Evolutionary conservation across 2,113 vertebrate species (phyloP).

Genomic region (Bettongia penicillata): DNA sequence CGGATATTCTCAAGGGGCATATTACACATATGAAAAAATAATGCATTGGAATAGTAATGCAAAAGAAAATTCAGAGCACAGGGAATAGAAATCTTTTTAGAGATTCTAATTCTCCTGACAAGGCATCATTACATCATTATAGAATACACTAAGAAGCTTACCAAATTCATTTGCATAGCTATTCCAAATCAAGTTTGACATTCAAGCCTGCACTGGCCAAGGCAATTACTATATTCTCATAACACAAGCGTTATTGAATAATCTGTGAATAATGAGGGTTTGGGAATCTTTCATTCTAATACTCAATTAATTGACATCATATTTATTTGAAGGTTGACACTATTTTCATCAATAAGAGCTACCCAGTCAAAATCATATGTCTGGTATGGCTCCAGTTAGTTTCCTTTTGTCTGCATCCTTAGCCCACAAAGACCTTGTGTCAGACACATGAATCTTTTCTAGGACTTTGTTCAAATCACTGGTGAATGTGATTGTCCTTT

Average conservation of each 20-base stretch:
- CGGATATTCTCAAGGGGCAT: rapidly evolving
- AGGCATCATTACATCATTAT: conserved; percentile 18
- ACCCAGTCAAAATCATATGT: background rate
- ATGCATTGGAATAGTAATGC: conserved; percentile 8
- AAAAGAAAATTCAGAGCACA: conserved; percentile 14
- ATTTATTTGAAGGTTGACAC: background rate
- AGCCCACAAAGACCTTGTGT: background rate
- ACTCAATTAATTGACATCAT: background rate
- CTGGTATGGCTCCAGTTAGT: background rate
- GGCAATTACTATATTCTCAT: conserved; percentile 1
- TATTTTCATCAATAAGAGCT: background rate
- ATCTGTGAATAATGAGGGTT: background rate
- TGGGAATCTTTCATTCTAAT: background rate
- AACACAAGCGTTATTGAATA: background rate
- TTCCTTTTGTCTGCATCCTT: background rate
- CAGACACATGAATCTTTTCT: background rate
- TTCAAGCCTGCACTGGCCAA: conserved; percentile 1
- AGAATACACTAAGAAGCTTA: conserved; percentile 11
- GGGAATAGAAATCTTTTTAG: background rate
- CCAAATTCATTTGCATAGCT: background rate
- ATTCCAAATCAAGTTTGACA: conserved; percentile 19
- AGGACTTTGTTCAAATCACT: background rate
- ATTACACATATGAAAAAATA: conserved; percentile 4
- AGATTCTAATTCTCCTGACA: conserved; percentile 27
- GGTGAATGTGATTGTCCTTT: background rate